A percentile compares a stretch with the other conserved stretches of the same genome.
Conservation (phyloP, 2,797 vertebrate species). For the Oophaga sylvatica region DNA sequence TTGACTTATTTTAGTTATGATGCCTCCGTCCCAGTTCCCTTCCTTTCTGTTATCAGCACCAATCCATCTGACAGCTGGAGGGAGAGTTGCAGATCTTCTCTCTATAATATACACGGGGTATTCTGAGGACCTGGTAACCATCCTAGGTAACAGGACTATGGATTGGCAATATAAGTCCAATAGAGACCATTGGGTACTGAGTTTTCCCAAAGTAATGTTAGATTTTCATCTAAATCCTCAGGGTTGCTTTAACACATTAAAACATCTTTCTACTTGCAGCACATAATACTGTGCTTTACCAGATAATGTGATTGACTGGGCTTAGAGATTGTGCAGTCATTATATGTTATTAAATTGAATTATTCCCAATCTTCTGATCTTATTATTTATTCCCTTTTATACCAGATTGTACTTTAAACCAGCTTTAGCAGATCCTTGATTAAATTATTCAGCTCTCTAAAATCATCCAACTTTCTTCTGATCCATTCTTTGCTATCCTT, state of each 20-base stretch:
- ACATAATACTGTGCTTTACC: conserved; percentile 18
- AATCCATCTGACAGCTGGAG: too few relatives aligned
- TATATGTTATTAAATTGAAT: conserved; percentile 53
- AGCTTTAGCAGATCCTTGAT: conserved; percentile 48
- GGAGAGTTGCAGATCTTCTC: too few relatives aligned
- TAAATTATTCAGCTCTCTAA: conserved; percentile 38
- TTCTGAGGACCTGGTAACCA: too few relatives aligned
- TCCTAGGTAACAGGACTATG: too few relatives aligned
- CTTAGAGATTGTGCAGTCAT: conserved; percentile 48
- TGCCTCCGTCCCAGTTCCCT: too few relatives aligned
- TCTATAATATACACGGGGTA: too few relatives aligned
- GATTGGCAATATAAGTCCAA: too few relatives aligned
- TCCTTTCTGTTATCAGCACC: too few relatives aligned
- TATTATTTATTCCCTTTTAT: conserved; percentile 56
- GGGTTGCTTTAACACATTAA: neutral
- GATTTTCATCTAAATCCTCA: too few relatives aligned
- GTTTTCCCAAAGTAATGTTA: too few relatives aligned
- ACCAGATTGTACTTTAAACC: conserved; percentile 54
- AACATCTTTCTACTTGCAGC: conserved; percentile 27
- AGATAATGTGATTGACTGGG: conserved; percentile 43
- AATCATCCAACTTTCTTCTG: conserved; percentile 33
- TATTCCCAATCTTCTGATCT: conserved; percentile 46
- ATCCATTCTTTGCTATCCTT: conserved; percentile 33
- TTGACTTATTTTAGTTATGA: too few relatives aligned
- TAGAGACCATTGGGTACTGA: too few relatives aligned